Evolutionary conservation across 2,888 invertebrate species (phyloP).

Genomic region (Malachius bipustulatus): DNA sequence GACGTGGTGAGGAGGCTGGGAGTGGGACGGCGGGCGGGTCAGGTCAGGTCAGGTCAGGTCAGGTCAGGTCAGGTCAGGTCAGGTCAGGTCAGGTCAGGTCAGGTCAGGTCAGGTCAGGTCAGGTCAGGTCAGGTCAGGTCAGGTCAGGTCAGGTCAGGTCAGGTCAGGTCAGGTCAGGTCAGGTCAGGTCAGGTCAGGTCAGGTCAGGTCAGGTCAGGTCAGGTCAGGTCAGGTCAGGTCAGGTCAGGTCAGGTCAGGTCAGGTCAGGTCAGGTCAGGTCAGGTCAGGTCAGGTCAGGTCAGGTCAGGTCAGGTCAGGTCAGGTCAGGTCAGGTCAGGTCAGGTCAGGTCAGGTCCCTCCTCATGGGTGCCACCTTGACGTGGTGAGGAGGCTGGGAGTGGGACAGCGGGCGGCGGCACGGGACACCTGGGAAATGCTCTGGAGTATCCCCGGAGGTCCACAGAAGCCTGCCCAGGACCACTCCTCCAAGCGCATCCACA

Average conservation of each 20-base stretch:
- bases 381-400: too few species aligned
- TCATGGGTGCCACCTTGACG: too few species aligned
- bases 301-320: constrained; percentile 10
- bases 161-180: constrained; percentile 12
- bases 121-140: constrained; percentile 14
- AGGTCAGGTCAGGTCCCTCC: constrained; percentile 3
- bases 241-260: constrained; percentile 12
- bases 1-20: constrained; percentile 16
- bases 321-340: constrained; percentile 9
- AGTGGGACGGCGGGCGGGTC: constrained; percentile 16
- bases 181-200: constrained; percentile 12
- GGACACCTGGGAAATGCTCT: too few species aligned
- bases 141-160: constrained; percentile 12
- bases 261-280: constrained; percentile 10
- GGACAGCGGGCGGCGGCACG: too few species aligned
- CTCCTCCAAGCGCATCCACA: too few species aligned
- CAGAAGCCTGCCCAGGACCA: too few species aligned
- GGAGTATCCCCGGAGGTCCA: too few species aligned
- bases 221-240: constrained; percentile 12
- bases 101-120: constrained; percentile 17
- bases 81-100: constrained; percentile 18
- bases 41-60: constrained; percentile 18
- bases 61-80: constrained; percentile 18
- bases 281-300: background rate
- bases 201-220: constrained; percentile 12